Base-by-base conservation (phyloP, 1,140 invertebrate species). In the Heliconius nattereri region DNA sequence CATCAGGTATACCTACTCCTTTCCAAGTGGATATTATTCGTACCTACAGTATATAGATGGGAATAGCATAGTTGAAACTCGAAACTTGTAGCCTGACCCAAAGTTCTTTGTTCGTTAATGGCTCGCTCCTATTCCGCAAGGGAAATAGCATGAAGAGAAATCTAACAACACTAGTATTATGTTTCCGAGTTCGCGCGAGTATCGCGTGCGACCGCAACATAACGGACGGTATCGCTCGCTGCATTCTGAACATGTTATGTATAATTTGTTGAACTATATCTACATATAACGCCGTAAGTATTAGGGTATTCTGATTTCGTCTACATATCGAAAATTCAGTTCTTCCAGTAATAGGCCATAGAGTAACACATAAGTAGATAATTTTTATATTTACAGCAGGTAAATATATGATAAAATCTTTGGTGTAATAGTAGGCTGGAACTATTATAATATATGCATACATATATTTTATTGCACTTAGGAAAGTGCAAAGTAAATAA, bases 141-240 rank as follows among this genome's bases (percentile, higher is more conserved):
- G 75, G 76, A 72, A 73, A 73, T 57, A 70, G 76, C 80, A 73
- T 78, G 52, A 75, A 78, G 76, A 74, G 76, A 81, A 78, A 81
- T 72, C 76, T 77, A 77, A 81, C 80, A 78, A 52, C 77, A 73
- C 49, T 60, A 78, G 77, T 80, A 57, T 80, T 76, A 80, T 79
- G 73, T 79, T 78, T 71, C 75, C 57, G 57, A 52, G 73, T 80
- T 80, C 81, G 75, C 76, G 83, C 83, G 82, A 79, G 76, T 73
- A 84, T 89, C 77, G 88, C 87, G 88, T 87, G 88, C 81, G 82
- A 81, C 83, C 85, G 83, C 84, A 83, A 89, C 84, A 86, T 90
- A 90, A 90, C 87, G 88, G 87, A 60, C 66, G 74, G 81, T 80
- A 85, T 80, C 83, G 83, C 70, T 80, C 78, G 66, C 29, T 71